Base-by-base conservation (phyloP, 2,113 vertebrate genomes). In the Mungos mungo region DNA sequence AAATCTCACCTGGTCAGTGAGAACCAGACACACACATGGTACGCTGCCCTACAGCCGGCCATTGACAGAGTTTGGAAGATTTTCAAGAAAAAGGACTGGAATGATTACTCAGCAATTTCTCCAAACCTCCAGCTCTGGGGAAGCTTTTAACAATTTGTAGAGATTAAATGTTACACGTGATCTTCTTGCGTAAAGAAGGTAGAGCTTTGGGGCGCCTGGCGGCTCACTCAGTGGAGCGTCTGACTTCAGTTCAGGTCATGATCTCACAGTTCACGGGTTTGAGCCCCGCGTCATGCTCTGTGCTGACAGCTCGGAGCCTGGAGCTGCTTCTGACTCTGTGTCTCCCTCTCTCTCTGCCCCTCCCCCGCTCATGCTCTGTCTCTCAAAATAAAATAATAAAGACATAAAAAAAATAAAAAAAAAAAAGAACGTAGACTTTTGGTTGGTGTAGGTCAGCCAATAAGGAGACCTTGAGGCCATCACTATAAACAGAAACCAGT, bases 1-100 rank as follows among this genome's bases (percentile, higher is more conserved):
- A 50, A 13, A 50, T 50, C 50, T 45, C 10, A 50, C 50, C 50
- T 14, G 50, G 50, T 21, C 6, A 12, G 35, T 0, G 45, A 94
- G 45, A 90, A 76, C 4, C 27, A 52, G 25, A 65, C 69, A 69
- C 35, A n/a, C 23, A 12, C 21, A 54, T n/a, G 65, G 16, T 1
- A 1, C 10, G 15, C 45, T 7, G 23, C 4, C 0, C 1, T 3
- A 11, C 2, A 38, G 3, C 11, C 50, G 33, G 14, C 14, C 63
- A 12, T 7, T 31, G 68, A 63, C 2, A 21, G 10, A 50, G 8
- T 33, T 21, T 15, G 47, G 52, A 57, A 63, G 41, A 38, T 12
- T 47, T 57, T 81, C 52, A 19, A 72, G 68, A 81, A 77, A 41
- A 71, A 27, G 27, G 31, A 69, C 15, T 8, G 16, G 69, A 21